Base-by-base conservation (phyloP, 53 echinoderm and acorn worm genomes). In the Echinometra lucunter region DNA sequence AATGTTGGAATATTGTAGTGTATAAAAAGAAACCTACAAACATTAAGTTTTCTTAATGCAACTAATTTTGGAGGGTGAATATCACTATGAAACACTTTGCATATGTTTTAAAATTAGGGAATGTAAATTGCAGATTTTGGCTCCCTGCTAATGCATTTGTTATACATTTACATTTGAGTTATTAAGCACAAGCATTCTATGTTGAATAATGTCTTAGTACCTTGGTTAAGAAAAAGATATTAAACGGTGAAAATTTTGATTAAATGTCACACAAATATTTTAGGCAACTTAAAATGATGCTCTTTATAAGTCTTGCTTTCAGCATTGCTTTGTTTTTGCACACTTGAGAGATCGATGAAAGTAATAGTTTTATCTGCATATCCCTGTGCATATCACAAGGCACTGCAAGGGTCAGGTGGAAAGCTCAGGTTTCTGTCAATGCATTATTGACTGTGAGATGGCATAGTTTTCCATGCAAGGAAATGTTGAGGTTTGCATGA, bases 361-460 rank as follows among this genome's bases (percentile, higher is more conserved):
- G 70, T 92, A 70, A 92, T 92, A 92, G 44, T 47, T 72, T 92
- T 92, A 92, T 92, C 92, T 92, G 92, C 74, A 74, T 45, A 92
- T 92, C 74, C 72, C 74, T 92, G 74, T 92, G 92, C 74, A 74
- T 45, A 92, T 92, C 74, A 92, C 74, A 53, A 57, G 74, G 47
- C 74, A 92, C 92, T 92, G 27, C 53, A 6, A 92, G 92, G 92
- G 92, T 92, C 92, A 72, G 92, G 74, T 92, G 92, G 74, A 92
- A 92, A 92, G 91, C 74, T 92, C 92, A 47, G 28, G 74, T 92
- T 92, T 69, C 92, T 25, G 47, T 92, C 92, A 92, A 72, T 92
- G 70, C 44, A 69, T 69, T 72, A 47, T 92, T 92, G 74, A 92
- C 92, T 47, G 91, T 66, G n/a, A 92, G 49, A 92, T 42, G 34